phyloP scores from a whole-genome alignment of 2,888 invertebrate species.

The Yponomeuta plumbellus region DNA sequence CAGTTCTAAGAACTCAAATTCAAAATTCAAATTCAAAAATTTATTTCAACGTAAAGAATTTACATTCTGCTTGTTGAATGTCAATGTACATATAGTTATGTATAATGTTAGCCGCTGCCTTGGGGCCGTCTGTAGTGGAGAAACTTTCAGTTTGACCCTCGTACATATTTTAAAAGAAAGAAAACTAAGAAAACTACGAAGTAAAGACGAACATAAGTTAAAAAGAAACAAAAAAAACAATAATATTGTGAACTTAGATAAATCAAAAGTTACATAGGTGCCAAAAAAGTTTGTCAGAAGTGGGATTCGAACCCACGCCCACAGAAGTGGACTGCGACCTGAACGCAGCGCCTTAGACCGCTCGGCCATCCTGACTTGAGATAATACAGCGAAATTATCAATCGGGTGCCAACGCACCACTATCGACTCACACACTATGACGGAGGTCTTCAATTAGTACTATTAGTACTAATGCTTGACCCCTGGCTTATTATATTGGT shows the following conservation, averaged over 20 bases:
- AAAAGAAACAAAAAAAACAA: background rate
- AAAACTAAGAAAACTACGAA: too few species aligned
- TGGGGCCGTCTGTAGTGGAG: too few species aligned
- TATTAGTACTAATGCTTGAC: background rate
- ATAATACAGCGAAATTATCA: accelerated
- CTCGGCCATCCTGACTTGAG: conserved; percentile 51
- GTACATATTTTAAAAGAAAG: too few species aligned
- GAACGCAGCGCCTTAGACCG: conserved; percentile 89
- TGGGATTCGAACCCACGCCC: conserved; percentile 86
- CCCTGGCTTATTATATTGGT: background rate
- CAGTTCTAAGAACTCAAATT: too few species aligned
- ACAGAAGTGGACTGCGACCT: conserved; percentile 86
- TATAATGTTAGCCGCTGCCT: too few species aligned
- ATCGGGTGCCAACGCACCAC: background rate
- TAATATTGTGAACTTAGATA: background rate
- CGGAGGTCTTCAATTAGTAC: conserved; percentile 31
- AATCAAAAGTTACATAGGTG: background rate
- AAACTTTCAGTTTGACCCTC: too few species aligned
- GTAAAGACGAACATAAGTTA: background rate
- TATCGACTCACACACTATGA: conserved; percentile 31
- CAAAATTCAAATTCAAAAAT: too few species aligned
- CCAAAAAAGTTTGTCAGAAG: conserved; percentile 72
- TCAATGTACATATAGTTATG: too few species aligned
- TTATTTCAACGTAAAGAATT: too few species aligned
- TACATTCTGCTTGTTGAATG: too few species aligned